A percentile compares a stretch with the other conserved stretches of the same genome.
These are phyloP conservation scores for Euplexia lucipara DNA, from an alignment of 2,888 invertebrate genomes.

Conservation along the genomic window DNA sequence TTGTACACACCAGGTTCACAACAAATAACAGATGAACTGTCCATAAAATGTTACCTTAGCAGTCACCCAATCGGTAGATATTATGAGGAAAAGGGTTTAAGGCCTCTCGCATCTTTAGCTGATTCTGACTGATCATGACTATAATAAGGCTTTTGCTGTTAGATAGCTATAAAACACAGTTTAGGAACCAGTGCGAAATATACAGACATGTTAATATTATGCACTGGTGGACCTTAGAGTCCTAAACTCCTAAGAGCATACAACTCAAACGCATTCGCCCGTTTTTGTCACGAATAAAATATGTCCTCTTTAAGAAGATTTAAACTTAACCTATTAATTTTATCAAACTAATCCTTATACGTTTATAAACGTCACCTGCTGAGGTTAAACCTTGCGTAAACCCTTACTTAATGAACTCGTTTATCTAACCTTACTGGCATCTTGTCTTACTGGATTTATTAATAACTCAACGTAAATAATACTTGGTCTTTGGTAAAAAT, in stretches of 20 bases:
- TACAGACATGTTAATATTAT: too few species aligned
- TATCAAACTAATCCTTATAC: conserved; percentile 28
- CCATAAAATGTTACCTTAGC: too few species aligned
- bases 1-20: too few species aligned
- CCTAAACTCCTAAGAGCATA: too few species aligned
- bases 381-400: conserved; percentile 58
- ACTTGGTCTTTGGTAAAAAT: conserved; percentile 7
- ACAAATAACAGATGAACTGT: background rate
- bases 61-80: background rate
- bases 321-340: conserved; percentile 40
- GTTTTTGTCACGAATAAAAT: conserved; percentile 5
- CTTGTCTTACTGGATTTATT: conserved; percentile 34
- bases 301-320: background rate
- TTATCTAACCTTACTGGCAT: conserved; percentile 52
- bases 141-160: background rate
- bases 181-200: too few species aligned
- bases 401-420: conserved; percentile 54
- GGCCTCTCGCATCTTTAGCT: background rate
- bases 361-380: conserved; percentile 42
- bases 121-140: too few species aligned
- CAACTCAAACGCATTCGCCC: background rate
- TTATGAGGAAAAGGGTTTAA: background rate
- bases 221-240: too few species aligned
- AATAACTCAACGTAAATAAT: conserved; percentile 25
- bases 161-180: too few species aligned